Evolutionary conservation across 2,113 vertebrate species (phyloP).

Genomic region (Camelus bactrianus): DNA sequence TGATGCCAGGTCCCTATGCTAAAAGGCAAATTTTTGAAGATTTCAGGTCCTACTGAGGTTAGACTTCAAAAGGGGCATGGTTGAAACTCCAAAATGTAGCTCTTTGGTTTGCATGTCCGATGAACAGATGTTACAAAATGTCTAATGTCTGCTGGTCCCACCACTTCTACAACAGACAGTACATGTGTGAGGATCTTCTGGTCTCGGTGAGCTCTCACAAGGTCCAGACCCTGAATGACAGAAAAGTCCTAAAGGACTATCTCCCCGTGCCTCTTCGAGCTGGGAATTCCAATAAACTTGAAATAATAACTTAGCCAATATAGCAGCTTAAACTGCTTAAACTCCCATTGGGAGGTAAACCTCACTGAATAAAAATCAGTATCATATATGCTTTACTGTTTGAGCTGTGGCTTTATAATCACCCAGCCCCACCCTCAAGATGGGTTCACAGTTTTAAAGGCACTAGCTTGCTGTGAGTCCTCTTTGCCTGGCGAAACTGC

Average conservation of each 20-base stretch:
- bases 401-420: too few species aligned
- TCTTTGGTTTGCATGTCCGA: background rate
- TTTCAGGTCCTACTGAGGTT: constrained; percentile 34
- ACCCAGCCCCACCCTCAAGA: too few species aligned
- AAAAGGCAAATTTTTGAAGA: background rate
- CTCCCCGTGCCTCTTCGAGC: background rate
- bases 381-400: background rate
- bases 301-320: background rate
- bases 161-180: background rate
- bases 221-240: background rate
- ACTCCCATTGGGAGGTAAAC: background rate
- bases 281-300: constrained; percentile 16
- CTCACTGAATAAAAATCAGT: background rate
- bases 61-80: background rate
- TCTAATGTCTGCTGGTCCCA: background rate
- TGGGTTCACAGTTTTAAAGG: too few species aligned
- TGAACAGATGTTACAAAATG: background rate
- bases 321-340: background rate
- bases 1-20: background rate
- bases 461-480: too few species aligned
- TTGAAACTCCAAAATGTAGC: background rate
- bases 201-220: background rate
- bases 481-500: too few species aligned
- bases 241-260: background rate
- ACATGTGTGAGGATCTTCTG: background rate